These are phyloP conservation scores for Rhagium mordax DNA, from an alignment of 2,888 invertebrate genomes.

Conservation along the genomic window DNA sequence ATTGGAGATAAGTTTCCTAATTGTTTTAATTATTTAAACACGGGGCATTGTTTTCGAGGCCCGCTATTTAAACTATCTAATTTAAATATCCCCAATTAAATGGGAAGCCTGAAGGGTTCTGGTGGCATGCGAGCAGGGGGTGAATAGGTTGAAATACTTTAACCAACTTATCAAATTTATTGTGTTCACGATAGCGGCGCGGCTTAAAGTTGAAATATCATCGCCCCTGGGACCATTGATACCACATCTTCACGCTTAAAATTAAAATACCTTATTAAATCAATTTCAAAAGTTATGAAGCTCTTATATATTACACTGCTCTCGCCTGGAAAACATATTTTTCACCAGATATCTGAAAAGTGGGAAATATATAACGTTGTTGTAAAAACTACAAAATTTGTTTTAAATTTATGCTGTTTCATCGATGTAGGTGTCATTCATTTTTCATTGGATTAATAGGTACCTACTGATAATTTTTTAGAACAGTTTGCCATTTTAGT, in stretches of 20 bases:
- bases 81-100: slow-evolving; percentile 23
- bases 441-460: no score
- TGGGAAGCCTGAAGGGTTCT: slow-evolving; percentile 18
- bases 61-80: neutral
- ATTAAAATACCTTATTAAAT: slow-evolving; percentile 41
- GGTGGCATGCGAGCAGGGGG: slow-evolving; percentile 26
- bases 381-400: no score
- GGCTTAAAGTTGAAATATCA: slow-evolving; percentile 48
- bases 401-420: no score
- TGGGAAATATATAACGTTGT: no score
- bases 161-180: slow-evolving; percentile 52
- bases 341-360: neutral
- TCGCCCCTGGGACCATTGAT: slow-evolving; percentile 45
- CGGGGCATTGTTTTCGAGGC: neutral
- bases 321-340: neutral
- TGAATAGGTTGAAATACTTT: slow-evolving; percentile 47
- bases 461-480: no score
- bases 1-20: neutral
- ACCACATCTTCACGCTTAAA: slow-evolving; percentile 40
- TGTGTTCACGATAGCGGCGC: slow-evolving; percentile 48
- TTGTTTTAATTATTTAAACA: neutral
- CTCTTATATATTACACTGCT: slow-evolving; percentile 5
- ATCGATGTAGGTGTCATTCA: no score
- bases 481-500: no score
- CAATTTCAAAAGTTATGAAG: slow-evolving; percentile 32